Conservation (phyloP, 1,140 invertebrate species). For the Drosophila persimilis region DNA sequence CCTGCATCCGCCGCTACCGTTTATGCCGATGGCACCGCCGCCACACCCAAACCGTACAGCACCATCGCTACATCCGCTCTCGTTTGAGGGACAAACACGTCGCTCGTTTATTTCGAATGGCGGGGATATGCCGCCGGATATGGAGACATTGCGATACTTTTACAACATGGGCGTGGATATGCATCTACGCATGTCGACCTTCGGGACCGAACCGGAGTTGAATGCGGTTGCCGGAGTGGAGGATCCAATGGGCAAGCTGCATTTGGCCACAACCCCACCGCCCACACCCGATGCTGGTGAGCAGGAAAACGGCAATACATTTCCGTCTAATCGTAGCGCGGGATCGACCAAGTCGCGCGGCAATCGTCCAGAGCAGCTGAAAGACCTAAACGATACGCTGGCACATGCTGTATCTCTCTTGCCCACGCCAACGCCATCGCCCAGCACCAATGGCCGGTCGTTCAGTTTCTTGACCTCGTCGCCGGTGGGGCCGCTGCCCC, state of each 20-base stretch:
- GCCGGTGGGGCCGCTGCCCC: conserved; percentile 1
- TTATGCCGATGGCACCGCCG: conserved; percentile 13
- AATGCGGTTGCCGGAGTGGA: conserved; percentile 15
- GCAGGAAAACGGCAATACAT: background rate
- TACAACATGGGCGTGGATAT: conserved; percentile 88
- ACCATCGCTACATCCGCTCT: conserved; percentile 6
- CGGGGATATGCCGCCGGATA: conserved; percentile 86
- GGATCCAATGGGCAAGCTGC: background rate
- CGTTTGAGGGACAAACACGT: conserved; percentile 58
- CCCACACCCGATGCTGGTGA: conserved; percentile 38
- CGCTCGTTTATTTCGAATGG: conserved; percentile 84
- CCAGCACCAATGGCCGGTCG: conserved; percentile 40
- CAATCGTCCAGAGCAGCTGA: conserved; percentile 61
- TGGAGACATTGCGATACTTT: conserved; percentile 86
- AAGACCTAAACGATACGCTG: conserved; percentile 38
- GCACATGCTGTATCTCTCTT: conserved; percentile 26
- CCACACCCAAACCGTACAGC: conserved; percentile 7
- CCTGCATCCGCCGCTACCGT: conserved; percentile 14
- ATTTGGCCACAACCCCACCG: conserved; percentile 36
- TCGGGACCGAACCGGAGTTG: no score
- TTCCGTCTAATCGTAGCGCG: conserved; percentile 21
- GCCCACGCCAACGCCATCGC: conserved; percentile 60
- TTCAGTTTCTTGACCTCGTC: conserved; percentile 46
- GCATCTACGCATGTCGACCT: conserved; percentile 57
- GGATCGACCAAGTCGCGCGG: conserved; percentile 19